phyloP scores from a whole-genome alignment of 2,113 vertebrate genomes.

The Anseranas semipalmata region DNA sequence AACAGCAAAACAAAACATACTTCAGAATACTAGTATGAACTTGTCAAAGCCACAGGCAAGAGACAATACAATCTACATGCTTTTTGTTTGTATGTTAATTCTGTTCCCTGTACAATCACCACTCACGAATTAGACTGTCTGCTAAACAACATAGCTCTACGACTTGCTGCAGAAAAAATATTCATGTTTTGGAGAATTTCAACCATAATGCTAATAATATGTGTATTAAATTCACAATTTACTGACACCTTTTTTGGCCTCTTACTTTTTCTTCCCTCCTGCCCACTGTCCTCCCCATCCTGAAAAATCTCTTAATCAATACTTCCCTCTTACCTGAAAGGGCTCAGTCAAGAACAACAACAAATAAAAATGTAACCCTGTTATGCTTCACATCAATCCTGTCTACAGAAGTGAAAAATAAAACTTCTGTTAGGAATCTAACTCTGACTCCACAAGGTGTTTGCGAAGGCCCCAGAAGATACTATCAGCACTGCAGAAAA shows the following conservation, averaged over 20 bases:
- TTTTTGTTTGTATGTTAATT: neutral
- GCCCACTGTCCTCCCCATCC: neutral
- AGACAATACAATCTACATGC: neutral
- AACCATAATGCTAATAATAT: neutral
- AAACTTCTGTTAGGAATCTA: neutral
- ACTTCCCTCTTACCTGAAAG: neutral
- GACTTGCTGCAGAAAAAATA: neutral
- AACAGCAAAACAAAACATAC: neutral
- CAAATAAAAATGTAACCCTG: no score
- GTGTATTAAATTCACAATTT: neutral
- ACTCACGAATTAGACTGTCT: neutral
- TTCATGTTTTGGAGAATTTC: neutral
- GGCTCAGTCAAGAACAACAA: neutral
- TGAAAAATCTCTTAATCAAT: neutral
- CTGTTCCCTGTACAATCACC: neutral
- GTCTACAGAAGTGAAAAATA: neutral
- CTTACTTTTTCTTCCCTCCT: neutral
- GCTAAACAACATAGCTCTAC: neutral
- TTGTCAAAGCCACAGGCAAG: neutral
- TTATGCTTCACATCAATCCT: neutral
- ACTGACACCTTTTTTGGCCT: neutral
- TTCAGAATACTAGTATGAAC: neutral
- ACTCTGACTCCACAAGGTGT: neutral
- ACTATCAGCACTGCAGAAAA: neutral
- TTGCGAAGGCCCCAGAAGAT: neutral